phyloP scores from a whole-genome alignment of 1,140 invertebrate genomes.

The Pseudomyrmex sp. region DNA sequence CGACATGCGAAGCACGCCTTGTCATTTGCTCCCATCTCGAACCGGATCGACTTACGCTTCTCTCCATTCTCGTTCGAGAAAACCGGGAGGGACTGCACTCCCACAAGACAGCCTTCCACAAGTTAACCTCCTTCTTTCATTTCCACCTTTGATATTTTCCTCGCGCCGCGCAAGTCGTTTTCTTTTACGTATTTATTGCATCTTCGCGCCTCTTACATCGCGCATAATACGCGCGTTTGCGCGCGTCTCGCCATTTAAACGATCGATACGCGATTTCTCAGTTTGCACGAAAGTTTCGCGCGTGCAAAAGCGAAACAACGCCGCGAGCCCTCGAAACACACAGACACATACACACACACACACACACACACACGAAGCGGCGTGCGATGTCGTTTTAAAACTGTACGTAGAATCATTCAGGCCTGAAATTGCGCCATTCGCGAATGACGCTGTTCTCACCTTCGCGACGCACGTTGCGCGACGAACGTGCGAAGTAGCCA shows the following conservation, averaged over 20 bases:
- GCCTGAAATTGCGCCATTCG: slow-evolving; percentile 58
- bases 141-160: slow-evolving; percentile 20
- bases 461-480: slow-evolving; percentile 54
- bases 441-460: slow-evolving; percentile 32
- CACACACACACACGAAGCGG: too few species aligned
- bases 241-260: slow-evolving; percentile 23
- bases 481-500: slow-evolving; percentile 71
- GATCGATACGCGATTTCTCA: slow-evolving; percentile 8
- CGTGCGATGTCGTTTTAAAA: slow-evolving; percentile 12
- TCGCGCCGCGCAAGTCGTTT: not conserved
- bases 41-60: slow-evolving; percentile 75
- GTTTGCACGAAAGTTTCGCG: slow-evolving; percentile 50
- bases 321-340: slow-evolving; percentile 41
- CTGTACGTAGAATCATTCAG: slow-evolving; percentile 38
- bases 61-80: slow-evolving; percentile 56
- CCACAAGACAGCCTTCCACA: not conserved
- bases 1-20: slow-evolving; percentile 81
- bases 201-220: slow-evolving; percentile 25
- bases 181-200: slow-evolving; percentile 16
- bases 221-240: slow-evolving; percentile 2
- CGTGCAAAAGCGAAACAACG: slow-evolving; percentile 20
- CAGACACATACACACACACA: not conserved
- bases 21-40: slow-evolving; percentile 80
- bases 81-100: slow-evolving; percentile 45
- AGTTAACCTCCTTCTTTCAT: slow-evolving; percentile 54